These are phyloP conservation scores for Gymnocheta viridis DNA, from an alignment of 2,888 invertebrate species.

Conservation along the genomic window DNA sequence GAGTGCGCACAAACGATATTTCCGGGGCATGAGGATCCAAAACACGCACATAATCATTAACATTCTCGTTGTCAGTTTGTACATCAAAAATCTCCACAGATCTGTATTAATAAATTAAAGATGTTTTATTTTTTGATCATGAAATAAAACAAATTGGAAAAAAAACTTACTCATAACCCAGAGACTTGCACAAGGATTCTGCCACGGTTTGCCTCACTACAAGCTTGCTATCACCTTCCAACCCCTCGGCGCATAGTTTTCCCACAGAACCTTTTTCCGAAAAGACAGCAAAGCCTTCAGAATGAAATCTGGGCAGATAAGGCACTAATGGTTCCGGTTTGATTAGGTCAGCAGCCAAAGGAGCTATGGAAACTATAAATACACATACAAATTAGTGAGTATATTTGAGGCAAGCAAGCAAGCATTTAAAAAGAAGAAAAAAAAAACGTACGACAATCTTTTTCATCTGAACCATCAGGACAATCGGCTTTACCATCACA, in stretches of 20 bases:
- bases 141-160: constrained; percentile 25
- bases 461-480: constrained; percentile 93
- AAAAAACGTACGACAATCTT: constrained; percentile 89
- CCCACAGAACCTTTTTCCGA: constrained; percentile 91
- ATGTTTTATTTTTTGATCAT: neutral
- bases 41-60: constrained; percentile 89
- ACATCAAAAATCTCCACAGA: constrained; percentile 87
- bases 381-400: neutral
- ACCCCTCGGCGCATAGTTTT: constrained; percentile 91
- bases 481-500: constrained; percentile 94
- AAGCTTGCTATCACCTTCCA: constrained; percentile 85
- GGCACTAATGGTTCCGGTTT: constrained; percentile 87
- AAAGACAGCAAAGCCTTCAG: constrained; percentile 92
- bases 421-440: too few species aligned
- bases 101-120: constrained; percentile 82
- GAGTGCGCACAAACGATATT: constrained; percentile 90
- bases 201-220: constrained; percentile 86
- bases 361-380: constrained; percentile 88
- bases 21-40: constrained; percentile 91
- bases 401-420: neutral
- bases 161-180: constrained; percentile 88
- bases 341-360: constrained; percentile 86
- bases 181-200: constrained; percentile 88
- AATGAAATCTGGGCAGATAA: constrained; percentile 87
- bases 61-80: constrained; percentile 84